These are phyloP conservation scores for Etheostoma nigrum DNA, from an alignment of 2,797 vertebrate genomes.

Conservation along the genomic window DNA sequence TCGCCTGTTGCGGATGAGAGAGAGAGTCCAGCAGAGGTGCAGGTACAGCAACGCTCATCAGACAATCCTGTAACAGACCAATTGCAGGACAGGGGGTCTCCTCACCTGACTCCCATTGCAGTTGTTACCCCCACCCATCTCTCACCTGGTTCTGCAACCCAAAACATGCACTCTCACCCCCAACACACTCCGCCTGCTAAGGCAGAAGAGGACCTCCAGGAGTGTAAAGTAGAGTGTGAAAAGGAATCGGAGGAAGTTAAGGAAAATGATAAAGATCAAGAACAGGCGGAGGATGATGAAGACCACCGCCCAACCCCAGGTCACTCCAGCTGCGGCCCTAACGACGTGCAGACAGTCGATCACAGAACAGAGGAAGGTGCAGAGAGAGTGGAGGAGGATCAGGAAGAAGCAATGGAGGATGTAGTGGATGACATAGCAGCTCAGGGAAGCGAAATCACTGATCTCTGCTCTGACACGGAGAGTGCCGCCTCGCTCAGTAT, in stretches of 20 bases:
- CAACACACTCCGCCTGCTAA: slow-evolving; percentile 23
- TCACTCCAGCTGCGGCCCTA: slow-evolving; percentile 18
- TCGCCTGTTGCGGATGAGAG: slow-evolving; percentile 28
- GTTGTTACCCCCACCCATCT: slow-evolving; percentile 54
- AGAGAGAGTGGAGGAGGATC: slow-evolving; percentile 57
- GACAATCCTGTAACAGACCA: slow-evolving; percentile 31
- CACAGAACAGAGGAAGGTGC: slow-evolving; percentile 25
- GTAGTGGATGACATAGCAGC: slow-evolving; percentile 49
- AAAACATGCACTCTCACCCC: slow-evolving; percentile 4
- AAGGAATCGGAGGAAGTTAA: slow-evolving; percentile 34
- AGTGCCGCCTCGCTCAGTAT: slow-evolving; percentile 81
- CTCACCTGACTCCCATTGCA: slow-evolving; percentile 59
- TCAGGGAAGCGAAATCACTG: slow-evolving; percentile 73
- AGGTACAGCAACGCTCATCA: slow-evolving; percentile 18
- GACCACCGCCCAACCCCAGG: slow-evolving; percentile 2
- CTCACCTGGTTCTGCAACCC: slow-evolving; percentile 14
- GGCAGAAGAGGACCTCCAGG: slow-evolving; percentile 49
- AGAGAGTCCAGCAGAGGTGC: slow-evolving; percentile 26
- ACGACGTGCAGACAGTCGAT: slow-evolving; percentile 4
- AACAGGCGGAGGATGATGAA: slow-evolving; percentile 27
- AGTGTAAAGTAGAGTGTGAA: slow-evolving; percentile 15
- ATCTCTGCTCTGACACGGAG: slow-evolving; percentile 79
- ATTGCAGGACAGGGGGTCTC: slow-evolving; percentile 46
- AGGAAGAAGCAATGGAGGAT: slow-evolving; percentile 44
- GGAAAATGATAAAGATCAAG: slow-evolving; percentile 33